phyloP scores from a whole-genome alignment of 2,888 invertebrate species.

The Malthinus seriepunctatus region DNA sequence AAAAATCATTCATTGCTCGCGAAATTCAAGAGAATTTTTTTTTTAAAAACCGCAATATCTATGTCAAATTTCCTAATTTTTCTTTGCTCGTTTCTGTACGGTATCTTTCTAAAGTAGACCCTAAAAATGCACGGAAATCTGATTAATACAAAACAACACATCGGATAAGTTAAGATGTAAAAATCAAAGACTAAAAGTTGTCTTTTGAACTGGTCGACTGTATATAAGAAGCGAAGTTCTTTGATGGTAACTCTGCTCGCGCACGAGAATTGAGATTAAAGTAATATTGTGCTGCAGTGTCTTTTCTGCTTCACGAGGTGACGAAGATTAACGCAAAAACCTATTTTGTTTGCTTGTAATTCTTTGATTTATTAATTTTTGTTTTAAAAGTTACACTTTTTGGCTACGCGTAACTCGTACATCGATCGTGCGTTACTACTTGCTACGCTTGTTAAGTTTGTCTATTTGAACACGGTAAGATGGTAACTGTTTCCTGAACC shows the following conservation, averaged over 20 bases:
- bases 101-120: slow-evolving; percentile 15
- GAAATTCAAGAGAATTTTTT: no score
- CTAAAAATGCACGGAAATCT: slow-evolving; percentile 42
- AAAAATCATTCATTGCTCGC: no score
- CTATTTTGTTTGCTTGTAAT: slow-evolving; percentile 18
- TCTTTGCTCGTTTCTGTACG: no score
- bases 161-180: slow-evolving; percentile 22
- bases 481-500: slow-evolving; percentile 43
- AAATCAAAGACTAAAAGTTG: slow-evolving; percentile 35
- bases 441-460: not conserved
- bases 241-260: slow-evolving; percentile 42
- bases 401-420: no score
- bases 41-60: no score
- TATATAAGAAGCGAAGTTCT: slow-evolving; percentile 40
- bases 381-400: not conserved
- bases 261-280: slow-evolving; percentile 45
- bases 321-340: slow-evolving; percentile 34
- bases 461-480: slow-evolving; percentile 36
- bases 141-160: slow-evolving; percentile 39
- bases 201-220: slow-evolving; percentile 35
- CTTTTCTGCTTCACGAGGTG: slow-evolving; percentile 40
- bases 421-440: not conserved
- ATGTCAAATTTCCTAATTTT: no score
- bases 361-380: slow-evolving; percentile 3
- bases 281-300: slow-evolving; percentile 48